phyloP scores from a whole-genome alignment of 2,797 vertebrate genomes.

The Todus mexicanus region DNA sequence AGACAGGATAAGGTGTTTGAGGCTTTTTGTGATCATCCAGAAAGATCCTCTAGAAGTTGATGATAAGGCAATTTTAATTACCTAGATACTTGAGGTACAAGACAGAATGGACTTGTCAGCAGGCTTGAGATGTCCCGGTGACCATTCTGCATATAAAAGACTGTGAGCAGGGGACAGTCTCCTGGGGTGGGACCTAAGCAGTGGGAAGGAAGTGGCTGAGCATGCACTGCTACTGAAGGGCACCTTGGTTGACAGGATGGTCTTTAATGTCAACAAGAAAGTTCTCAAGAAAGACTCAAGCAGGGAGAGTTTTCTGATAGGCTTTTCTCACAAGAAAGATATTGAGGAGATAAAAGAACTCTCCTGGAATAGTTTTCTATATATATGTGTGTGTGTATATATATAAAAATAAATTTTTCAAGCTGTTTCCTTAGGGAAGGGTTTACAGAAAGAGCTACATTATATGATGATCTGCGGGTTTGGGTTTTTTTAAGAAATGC shows the following conservation, averaged over 20 bases:
- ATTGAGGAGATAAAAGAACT: not conserved
- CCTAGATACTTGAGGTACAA: not conserved
- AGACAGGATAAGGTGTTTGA: not conserved
- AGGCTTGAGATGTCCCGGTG: not conserved
- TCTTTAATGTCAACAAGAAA: not conserved
- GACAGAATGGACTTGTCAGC: not conserved
- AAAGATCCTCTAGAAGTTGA: not conserved
- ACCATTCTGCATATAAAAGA: not conserved
- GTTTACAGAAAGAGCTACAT: not conserved
- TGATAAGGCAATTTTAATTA: not conserved
- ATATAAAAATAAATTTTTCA: not conserved
- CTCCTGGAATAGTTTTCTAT: too few relatives aligned
- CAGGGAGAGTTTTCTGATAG: not conserved
- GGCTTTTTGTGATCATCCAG: not conserved
- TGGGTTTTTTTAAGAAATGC: not conserved
- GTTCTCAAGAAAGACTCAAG: not conserved
- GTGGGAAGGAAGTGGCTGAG: not conserved
- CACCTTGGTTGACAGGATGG: not conserved
- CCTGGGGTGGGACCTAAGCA: not conserved
- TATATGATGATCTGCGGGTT: not conserved
- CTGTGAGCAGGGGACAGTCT: not conserved
- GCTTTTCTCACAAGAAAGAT: not conserved
- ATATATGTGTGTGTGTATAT: not conserved
- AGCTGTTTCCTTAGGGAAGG: not conserved
- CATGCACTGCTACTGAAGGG: not conserved